Evolutionary conservation across 2,888 invertebrate genomes (phyloP), one percentile per base, ranked within the genome.

Genomic region (Eupithecia subumbrata): DNA sequence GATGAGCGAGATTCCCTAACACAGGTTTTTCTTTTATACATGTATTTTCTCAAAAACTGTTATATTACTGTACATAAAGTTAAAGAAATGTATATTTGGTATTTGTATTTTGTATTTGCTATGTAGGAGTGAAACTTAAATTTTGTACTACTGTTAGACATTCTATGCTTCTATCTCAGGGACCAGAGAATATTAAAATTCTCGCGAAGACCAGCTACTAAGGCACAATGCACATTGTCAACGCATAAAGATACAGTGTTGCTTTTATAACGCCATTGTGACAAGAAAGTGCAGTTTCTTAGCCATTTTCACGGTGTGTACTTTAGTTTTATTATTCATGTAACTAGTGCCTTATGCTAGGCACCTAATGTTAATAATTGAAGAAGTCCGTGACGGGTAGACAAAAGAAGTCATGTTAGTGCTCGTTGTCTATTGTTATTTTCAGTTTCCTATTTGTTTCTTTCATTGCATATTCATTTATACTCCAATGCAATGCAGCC

Each of bases 151-250:
- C 74, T 76, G 34, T 69, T 66, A 66, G 48, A 63, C 30, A 9
- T 43, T 63, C 73, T 72, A 48, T 56, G 64, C 12, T 69, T 66
- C 71, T 83, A 85, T 86, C 86, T 86, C 81, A 77, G 79, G 81
- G 81, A 76, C 85, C 84, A 78, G 82, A 84, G 87, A 86, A 88
- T 88, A 88, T 89, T 88, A 88, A 86, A 85, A 85, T 87, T 85
- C 85, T 85, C 72, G 75, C 72, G 77, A 80, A 81, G 78, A 78
- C 81, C 80, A 78, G 84, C 83, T 84, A 85, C 84, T 90, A 87
- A 89, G 87, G 91, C 89, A 92, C 93, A 93, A 91, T 93, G 90
- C 90, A 91, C 89, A 92, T 91, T 94, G 93, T 94, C 92, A 92
- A 91, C 91, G 91, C 88, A 90, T 91, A 92, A 93, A 92, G 88